Base-by-base conservation (phyloP, 1,140 invertebrate species). In the Zaprionus gabonicus region DNA sequence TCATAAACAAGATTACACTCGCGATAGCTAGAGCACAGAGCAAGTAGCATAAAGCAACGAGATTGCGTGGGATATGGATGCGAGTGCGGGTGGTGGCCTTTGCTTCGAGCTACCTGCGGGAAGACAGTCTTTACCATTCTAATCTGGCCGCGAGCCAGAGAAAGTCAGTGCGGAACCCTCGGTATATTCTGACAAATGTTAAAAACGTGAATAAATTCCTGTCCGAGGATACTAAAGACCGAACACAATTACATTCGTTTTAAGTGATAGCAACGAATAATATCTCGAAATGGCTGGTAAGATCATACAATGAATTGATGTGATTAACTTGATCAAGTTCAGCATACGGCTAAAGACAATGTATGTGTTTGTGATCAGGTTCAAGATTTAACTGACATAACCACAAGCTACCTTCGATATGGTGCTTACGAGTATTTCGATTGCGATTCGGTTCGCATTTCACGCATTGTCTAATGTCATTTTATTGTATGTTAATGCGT, bases 311-410 rank as follows among this genome's bases (percentile, higher is more conserved):
- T 9, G 7, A 60, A 23, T 12, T 13, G 13, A n/a, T 44, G 27
- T n/a, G 17, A 7, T 53, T 34, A 44, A 56, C 62, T 55, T 53
- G 51, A 46, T 76, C 53, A 84, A 87, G 66, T 74, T 76, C 58
- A 76, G 20, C n/a, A 7, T 27, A 31, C 1, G 46, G 15, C 9
- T 34, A 28, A 57, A 71, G 53, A 65, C 38, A 71, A 25, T 46
- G 23, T 38, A n/a, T n/a, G 46, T 27, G 28, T 34, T 28, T 25
- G 63, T 71, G 63, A 88, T 80, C 63, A 80, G 68, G 81, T 60
- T 90, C 79, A 90, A 85, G 85, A 90, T 65, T 70, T 57, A 72
- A 79, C 15, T 36, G 31, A 25, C 27, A 25, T 60, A 82, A 88
- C 86, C 85, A 82, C 85, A 88, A 74, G 46, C 27, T 70, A 57